These are phyloP conservation scores for Lates japonicus DNA, from an alignment of 2,797 vertebrate species.

Conservation along the genomic window DNA sequence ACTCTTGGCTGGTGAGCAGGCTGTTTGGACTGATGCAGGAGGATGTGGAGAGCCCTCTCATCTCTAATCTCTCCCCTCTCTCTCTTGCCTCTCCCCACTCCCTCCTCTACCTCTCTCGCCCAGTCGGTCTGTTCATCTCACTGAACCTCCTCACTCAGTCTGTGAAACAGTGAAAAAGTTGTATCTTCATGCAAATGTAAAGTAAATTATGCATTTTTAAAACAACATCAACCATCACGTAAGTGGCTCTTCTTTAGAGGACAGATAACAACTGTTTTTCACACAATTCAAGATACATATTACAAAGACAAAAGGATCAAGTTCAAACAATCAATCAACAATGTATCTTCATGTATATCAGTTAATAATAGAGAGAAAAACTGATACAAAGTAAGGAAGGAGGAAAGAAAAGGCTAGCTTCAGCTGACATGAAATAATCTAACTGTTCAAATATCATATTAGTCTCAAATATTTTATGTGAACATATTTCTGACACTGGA, in stretches of 20 bases:
- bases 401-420: too few species aligned
- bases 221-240: background rate
- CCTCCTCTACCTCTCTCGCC: constrained; percentile 31
- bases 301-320: background rate
- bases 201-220: background rate
- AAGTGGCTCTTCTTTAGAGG: background rate
- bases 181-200: background rate
- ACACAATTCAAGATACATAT: background rate
- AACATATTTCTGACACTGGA: background rate
- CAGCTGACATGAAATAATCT: background rate
- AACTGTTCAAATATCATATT: background rate
- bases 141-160: constrained; percentile 8
- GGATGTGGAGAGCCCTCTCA: constrained; percentile 65
- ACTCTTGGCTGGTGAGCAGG: constrained; percentile 58
- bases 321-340: background rate
- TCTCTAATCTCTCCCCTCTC: constrained; percentile 56
- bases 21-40: constrained; percentile 68
- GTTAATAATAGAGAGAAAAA: background rate
- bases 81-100: constrained; percentile 18
- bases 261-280: background rate
- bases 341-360: background rate
- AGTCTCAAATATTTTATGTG: background rate
- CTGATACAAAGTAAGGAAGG: background rate
- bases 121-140: constrained; percentile 35
- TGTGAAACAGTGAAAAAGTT: too few species aligned